Conservation (phyloP, 1,140 invertebrate species). For the Apis mellifera region DNA sequence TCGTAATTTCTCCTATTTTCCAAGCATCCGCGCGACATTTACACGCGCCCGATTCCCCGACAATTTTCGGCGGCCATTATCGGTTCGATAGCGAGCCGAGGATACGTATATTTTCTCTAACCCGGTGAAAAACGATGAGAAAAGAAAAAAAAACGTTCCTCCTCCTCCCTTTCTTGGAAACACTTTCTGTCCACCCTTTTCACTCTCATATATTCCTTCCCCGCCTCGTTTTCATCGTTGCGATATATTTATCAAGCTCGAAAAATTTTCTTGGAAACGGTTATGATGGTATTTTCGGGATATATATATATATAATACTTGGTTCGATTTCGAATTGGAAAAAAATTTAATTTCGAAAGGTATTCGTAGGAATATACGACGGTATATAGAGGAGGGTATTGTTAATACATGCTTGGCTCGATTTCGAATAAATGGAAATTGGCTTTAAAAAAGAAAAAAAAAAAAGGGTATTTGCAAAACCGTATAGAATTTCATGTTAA, state of each 20-base stretch:
- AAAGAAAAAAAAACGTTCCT: background rate
- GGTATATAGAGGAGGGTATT: background rate
- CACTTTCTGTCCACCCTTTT: too few relatives aligned
- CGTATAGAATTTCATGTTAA: background rate
- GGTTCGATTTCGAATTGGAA: too few relatives aligned
- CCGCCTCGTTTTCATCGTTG: background rate
- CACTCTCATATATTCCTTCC: background rate
- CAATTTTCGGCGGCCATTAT: constrained; percentile 29
- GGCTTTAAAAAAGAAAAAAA: too few relatives aligned
- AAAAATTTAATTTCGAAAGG: too few relatives aligned
- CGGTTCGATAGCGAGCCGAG: background rate
- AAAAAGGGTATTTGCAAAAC: too few relatives aligned
- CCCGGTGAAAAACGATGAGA: background rate
- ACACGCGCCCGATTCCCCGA: background rate
- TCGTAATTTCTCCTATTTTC: constrained; percentile 32
- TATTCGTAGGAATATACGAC: too few relatives aligned
- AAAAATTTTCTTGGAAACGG: background rate
- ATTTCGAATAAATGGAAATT: background rate
- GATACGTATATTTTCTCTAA: background rate
- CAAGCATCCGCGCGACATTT: background rate
- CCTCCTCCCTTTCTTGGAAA: too few relatives aligned
- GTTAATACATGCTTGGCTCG: background rate
- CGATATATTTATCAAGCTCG: background rate
- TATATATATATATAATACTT: too few relatives aligned
- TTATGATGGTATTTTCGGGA: too few relatives aligned